phyloP scores from a whole-genome alignment of 1,140 invertebrate genomes.

The Grapholita molesta region DNA sequence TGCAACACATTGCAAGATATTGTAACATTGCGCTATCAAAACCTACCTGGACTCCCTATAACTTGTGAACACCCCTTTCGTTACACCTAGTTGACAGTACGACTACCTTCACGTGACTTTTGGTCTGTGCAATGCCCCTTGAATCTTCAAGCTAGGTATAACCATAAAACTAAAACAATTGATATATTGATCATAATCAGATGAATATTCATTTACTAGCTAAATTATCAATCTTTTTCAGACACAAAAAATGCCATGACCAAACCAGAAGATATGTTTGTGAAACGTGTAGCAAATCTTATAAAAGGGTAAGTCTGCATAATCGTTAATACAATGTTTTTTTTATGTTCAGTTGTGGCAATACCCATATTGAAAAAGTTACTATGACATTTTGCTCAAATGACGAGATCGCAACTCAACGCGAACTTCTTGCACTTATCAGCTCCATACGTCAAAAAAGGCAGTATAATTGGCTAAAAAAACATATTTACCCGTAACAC shows the following conservation, averaged over 20 bases:
- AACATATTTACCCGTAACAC: no score
- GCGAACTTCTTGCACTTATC: no score
- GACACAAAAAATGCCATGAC: background rate
- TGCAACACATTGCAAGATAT: no score
- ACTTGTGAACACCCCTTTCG: no score
- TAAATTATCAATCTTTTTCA: background rate
- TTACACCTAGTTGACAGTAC: background rate
- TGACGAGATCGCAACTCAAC: no score
- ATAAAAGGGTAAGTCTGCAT: slow-evolving; percentile 43
- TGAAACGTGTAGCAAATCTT: slow-evolving; percentile 44
- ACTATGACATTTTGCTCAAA: no score
- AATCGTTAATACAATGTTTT: background rate
- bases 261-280: slow-evolving; percentile 34
- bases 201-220: background rate
- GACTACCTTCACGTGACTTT: background rate
- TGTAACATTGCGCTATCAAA: no score
- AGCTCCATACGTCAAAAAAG: no score
- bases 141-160: background rate
- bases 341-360: background rate
- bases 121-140: background rate
- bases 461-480: no score
- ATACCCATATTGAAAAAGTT: no score
- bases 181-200: background rate
- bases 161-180: no score
- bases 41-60: no score